phyloP scores from a whole-genome alignment of 2,888 invertebrate species.

The Thysanoteuthis rhombus region DNA sequence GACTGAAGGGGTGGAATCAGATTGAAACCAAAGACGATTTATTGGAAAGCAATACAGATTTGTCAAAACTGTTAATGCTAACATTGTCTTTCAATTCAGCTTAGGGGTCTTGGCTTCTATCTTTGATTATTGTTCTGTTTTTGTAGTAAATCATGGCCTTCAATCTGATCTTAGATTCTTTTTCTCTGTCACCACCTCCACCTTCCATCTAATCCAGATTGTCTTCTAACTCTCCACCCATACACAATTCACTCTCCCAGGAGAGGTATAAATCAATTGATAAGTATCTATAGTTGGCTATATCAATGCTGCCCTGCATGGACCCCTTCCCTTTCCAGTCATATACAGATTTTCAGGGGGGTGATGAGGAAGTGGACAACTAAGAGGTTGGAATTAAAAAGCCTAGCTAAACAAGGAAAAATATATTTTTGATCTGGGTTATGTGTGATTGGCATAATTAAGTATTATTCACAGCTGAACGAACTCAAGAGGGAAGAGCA shows the following conservation, averaged over 20 bases:
- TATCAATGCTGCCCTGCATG: neutral
- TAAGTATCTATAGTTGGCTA: neutral
- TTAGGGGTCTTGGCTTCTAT: neutral
- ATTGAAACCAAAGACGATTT: conserved; percentile 12
- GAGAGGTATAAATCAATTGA: neutral
- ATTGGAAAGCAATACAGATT: neutral
- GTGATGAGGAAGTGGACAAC: neutral
- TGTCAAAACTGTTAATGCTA: neutral
- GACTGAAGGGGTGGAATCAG: neutral
- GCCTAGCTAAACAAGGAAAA: neutral
- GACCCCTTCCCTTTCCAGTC: neutral
- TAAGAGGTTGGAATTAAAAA: neutral
- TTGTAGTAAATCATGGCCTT: neutral
- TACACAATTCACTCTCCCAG: neutral
- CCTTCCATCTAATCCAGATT: neutral
- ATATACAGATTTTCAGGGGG: neutral
- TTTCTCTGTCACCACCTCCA: neutral
- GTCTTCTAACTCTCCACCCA: neutral
- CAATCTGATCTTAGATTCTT: neutral
- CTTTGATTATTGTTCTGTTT: neutral
- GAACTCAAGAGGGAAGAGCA: neutral
- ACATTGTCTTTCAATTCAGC: neutral
- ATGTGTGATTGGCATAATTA: neutral
- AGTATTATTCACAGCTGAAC: neutral
- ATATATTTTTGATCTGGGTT: neutral